A percentile compares a stretch with the other conserved stretches of the same genome.
These are phyloP conservation scores for Podilymbus podiceps DNA, from an alignment of 2,113 vertebrate species.

Conservation along the genomic window DNA sequence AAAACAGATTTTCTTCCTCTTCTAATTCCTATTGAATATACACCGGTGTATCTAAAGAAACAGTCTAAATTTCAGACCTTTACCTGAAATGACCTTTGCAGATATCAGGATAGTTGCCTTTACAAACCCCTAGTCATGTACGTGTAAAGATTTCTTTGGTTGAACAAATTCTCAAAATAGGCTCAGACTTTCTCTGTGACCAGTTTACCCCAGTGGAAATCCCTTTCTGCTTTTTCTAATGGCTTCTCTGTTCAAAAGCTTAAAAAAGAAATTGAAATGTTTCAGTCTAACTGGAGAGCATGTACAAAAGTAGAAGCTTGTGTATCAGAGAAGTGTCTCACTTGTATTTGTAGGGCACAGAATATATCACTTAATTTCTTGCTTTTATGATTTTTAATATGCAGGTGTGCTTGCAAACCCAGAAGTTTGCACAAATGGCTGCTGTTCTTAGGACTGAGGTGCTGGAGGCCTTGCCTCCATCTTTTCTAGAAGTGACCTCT, in stretches of 20 bases:
- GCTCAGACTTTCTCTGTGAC: background rate
- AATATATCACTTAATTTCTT: background rate
- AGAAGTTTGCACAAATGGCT: background rate
- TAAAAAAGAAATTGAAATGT: background rate
- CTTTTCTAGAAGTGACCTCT: background rate
- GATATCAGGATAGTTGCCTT: background rate
- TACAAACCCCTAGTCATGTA: background rate
- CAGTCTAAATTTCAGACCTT: background rate
- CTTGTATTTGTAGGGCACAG: background rate
- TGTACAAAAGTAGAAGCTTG: background rate
- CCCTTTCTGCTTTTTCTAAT: background rate
- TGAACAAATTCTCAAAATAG: background rate
- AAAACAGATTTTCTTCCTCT: background rate
- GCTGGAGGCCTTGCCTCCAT: background rate
- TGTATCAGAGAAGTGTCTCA: background rate
- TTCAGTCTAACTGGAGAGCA: background rate
- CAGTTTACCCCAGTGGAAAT: background rate
- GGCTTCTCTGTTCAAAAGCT: background rate
- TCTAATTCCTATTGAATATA: background rate
- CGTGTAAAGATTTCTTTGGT: background rate
- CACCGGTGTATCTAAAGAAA: background rate
- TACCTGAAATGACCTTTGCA: constrained; percentile 1
- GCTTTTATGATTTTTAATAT: background rate
- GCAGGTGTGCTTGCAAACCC: background rate
- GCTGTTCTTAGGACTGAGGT: background rate